Percentiles rank a stretch among this genome's conserved stretches.
phyloP scores from a whole-genome alignment of 2,113 vertebrate genomes.

The Synodontis membranacea region DNA sequence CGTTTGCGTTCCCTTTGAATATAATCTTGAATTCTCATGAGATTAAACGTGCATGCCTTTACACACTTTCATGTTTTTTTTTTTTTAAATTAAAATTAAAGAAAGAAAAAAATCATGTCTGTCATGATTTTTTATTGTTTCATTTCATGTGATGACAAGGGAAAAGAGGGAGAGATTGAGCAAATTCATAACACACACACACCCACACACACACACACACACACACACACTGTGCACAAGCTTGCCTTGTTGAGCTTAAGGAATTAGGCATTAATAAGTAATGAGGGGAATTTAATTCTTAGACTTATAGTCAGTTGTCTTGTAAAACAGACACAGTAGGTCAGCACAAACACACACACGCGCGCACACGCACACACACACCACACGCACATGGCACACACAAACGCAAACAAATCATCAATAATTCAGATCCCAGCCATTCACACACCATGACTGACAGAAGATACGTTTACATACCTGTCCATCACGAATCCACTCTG shows the following conservation, averaged over 20 bases:
- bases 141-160: neutral
- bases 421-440: slow-evolving; percentile 14
- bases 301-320: neutral
- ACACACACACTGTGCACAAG: too few species aligned
- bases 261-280: slow-evolving; percentile 1
- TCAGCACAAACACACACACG: slow-evolving; percentile 28
- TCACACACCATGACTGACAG: slow-evolving; percentile 25
- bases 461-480: neutral
- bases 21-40: neutral
- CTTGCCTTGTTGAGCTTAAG: neutral
- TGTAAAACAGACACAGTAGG: slow-evolving; percentile 3
- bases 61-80: neutral
- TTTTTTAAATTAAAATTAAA: neutral
- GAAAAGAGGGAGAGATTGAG: neutral
- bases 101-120: neutral
- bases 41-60: neutral
- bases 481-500: slow-evolving; percentile 8
- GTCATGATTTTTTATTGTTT: neutral
- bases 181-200: neutral
- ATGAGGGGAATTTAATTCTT: neutral
- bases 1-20: neutral
- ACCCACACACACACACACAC: neutral
- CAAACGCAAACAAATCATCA: slow-evolving; percentile 13
- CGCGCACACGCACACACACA: slow-evolving; percentile 27
- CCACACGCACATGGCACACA: neutral